A percentile compares a stretch with the other conserved stretches of the same genome.
Conservation (phyloP, 2,797 vertebrate species). For the Eremophila alpestris region DNA sequence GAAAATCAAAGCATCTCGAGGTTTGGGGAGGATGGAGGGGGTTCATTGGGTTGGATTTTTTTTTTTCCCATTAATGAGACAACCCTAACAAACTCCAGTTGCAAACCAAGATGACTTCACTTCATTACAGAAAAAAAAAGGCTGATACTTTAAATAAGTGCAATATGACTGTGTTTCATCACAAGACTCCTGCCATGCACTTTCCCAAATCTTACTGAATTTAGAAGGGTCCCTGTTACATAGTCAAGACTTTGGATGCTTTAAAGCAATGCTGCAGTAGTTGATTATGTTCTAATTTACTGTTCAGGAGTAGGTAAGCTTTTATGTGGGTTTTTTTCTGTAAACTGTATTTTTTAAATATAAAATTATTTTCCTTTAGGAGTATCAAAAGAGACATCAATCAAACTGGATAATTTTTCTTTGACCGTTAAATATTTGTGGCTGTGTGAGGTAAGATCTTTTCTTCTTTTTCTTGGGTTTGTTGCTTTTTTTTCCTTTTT, state of each 20-base stretch:
- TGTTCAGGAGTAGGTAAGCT: not conserved
- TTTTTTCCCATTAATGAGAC: not conserved
- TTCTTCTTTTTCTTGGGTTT: not conserved
- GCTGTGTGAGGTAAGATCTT: constrained; percentile 2
- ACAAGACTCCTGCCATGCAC: not conserved
- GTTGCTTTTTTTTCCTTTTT: too few relatives aligned
- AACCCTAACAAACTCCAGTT: not conserved
- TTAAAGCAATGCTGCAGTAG: not conserved
- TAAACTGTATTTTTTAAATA: not conserved
- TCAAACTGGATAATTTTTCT: constrained; percentile 2
- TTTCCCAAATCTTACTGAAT: not conserved
- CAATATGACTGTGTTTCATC: not conserved
- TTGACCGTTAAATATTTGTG: not conserved
- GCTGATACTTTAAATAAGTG: not conserved
- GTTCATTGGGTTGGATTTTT: too few relatives aligned
- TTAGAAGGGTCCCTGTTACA: not conserved
- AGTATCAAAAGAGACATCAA: not conserved
- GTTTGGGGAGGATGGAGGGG: too few relatives aligned
- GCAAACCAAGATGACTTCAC: not conserved
- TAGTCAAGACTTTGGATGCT: not conserved
- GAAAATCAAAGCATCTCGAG: not conserved
- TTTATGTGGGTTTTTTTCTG: not conserved
- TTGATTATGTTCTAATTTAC: not conserved
- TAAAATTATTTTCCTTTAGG: constrained; percentile 7
- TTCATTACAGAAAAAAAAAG: not conserved